Percentiles rank a stretch among this genome's conserved stretches.
phyloP scores from a whole-genome alignment of 1,140 invertebrate genomes.

The Cyclargus thomasi region DNA sequence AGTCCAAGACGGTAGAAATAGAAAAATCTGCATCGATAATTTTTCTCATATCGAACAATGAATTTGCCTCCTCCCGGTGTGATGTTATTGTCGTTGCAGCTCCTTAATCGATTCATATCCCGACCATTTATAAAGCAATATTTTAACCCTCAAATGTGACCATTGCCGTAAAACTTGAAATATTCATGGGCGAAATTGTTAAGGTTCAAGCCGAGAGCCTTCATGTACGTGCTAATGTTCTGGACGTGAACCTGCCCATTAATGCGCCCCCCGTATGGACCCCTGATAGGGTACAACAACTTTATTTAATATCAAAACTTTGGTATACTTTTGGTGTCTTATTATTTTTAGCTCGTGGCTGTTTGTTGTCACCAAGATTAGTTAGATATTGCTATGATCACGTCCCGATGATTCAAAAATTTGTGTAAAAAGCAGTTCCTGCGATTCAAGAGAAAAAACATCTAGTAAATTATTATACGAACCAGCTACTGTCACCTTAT shows the following conservation, averaged over 20 bases:
- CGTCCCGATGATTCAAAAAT: too few species aligned
- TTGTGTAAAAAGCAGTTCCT: too few species aligned
- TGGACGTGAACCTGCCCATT: constrained; percentile 52
- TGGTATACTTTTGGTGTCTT: background rate
- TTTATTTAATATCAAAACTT: constrained; percentile 58
- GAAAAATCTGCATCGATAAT: too few species aligned
- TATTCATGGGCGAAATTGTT: constrained; percentile 9
- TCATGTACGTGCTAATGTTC: constrained; percentile 38
- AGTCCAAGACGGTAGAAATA: too few species aligned
- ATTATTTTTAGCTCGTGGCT: background rate
- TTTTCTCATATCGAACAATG: too few species aligned
- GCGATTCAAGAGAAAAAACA: too few species aligned
- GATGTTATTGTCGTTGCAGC: background rate
- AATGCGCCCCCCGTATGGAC: constrained; percentile 59
- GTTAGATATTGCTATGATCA: background rate
- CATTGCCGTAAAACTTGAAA: background rate
- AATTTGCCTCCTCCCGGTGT: background rate
- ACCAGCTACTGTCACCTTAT: too few species aligned
- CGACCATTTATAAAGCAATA: background rate
- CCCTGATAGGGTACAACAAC: constrained; percentile 69
- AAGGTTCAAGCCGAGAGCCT: constrained; percentile 3
- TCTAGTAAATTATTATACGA: too few species aligned
- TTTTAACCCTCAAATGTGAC: background rate
- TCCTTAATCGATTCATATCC: background rate
- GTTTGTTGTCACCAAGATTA: background rate